Conservation (phyloP, 2,888 invertebrate genomes). For the Cryptus viduatorius region DNA sequence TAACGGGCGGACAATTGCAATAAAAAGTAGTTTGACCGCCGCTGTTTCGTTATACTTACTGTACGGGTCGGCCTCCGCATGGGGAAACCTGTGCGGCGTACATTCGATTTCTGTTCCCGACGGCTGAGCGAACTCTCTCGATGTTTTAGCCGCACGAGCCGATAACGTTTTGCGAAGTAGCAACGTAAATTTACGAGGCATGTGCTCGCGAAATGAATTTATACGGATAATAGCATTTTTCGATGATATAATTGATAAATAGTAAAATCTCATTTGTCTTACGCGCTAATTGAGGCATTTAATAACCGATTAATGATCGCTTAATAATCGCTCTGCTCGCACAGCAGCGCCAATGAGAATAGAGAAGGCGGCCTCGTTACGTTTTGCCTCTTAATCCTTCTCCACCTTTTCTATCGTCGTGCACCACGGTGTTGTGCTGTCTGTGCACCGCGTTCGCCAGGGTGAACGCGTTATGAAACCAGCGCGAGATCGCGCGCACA, state of each 20-base stretch:
- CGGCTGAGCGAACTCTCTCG: conserved; percentile 10
- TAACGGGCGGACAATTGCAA: conserved; percentile 39
- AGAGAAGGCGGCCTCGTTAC: conserved; percentile 65
- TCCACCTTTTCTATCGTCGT: conserved; percentile 36
- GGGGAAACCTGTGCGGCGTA: conserved; percentile 25
- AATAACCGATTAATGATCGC: conserved; percentile 60
- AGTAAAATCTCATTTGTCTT: conserved; percentile 12
- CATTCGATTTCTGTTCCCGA: conserved; percentile 25
- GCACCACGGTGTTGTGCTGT: conserved; percentile 17
- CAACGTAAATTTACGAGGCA: neutral
- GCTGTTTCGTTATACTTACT: conserved; percentile 2
- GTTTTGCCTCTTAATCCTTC: conserved; percentile 62
- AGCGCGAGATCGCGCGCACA: conserved; percentile 36
- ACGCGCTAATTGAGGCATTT: conserved; percentile 37
- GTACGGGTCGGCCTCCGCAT: conserved; percentile 2
- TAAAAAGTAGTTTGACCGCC: conserved; percentile 34
- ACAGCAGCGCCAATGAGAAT: conserved; percentile 35
- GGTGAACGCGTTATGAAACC: conserved; percentile 63
- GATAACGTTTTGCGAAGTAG: neutral
- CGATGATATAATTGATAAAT: neutral
- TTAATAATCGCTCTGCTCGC: conserved; percentile 42
- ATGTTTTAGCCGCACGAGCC: neutral
- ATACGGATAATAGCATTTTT: neutral
- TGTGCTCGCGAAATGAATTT: neutral
- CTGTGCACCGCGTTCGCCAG: conserved; percentile 48